These are phyloP conservation scores for Dromaius novaehollandiae DNA, from an alignment of 2,113 vertebrate genomes.

Conservation along the genomic window DNA sequence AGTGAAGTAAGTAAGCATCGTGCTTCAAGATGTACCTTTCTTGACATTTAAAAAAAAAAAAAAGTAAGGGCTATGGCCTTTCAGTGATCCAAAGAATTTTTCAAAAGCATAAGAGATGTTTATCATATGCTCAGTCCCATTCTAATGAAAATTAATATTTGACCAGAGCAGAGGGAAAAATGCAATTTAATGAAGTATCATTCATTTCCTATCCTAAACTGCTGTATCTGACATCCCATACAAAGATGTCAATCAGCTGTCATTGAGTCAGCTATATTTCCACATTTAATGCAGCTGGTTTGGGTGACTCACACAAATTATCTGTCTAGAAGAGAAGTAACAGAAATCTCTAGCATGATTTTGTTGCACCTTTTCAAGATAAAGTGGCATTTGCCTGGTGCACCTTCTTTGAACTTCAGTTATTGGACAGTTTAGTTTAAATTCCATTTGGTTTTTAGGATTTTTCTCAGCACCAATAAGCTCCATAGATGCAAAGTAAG, in stretches of 20 bases:
- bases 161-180: neutral
- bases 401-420: neutral
- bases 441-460: neutral
- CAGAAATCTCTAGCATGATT: neutral
- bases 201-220: neutral
- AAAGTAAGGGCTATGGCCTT: neutral
- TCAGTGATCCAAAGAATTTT: neutral
- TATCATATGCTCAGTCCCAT: neutral
- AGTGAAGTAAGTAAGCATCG: neutral
- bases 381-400: neutral
- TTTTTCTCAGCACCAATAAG: neutral
- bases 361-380: neutral
- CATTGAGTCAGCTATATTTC: neutral
- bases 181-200: neutral
- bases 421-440: neutral
- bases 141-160: neutral
- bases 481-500: neutral
- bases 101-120: neutral
- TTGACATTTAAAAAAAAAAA: neutral
- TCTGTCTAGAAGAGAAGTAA: neutral
- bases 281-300: neutral
- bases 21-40: accelerated
- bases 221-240: neutral
- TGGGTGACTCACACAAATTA: neutral
- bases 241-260: neutral